Percentiles rank a stretch among this genome's conserved stretches.
Conservation (phyloP, 2,888 invertebrate genomes). For the Rhopalosiphum nymphaeae region DNA sequence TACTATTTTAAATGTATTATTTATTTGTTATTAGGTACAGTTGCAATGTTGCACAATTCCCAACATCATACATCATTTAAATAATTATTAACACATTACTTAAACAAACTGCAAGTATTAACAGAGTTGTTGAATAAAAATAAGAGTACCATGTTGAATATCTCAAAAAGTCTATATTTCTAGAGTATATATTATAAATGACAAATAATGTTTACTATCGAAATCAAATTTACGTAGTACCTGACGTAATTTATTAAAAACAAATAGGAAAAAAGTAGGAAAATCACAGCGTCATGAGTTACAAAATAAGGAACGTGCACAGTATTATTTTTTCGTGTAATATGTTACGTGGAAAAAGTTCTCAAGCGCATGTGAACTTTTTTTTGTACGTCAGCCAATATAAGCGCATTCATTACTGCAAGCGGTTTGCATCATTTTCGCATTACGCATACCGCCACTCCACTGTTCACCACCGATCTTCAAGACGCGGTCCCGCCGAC, state of each 20-base stretch:
- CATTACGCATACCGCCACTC: neutral
- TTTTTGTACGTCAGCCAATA: neutral
- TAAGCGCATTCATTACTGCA: neutral
- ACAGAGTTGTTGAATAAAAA: neutral
- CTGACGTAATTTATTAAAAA: neutral
- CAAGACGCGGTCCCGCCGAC: neutral
- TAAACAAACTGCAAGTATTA: neutral
- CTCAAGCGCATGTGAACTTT: slow-evolving; percentile 38
- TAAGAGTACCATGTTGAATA: too few relatives aligned
- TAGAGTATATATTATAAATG: neutral
- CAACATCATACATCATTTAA: neutral
- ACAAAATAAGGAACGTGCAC: neutral
- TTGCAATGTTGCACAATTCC: neutral
- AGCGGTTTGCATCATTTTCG: slow-evolving; percentile 3
- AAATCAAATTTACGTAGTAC: neutral
- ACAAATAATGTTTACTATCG: neutral
- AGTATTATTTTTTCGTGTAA: neutral
- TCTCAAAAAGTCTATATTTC: too few relatives aligned
- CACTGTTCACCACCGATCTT: neutral
- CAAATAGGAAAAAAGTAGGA: neutral
- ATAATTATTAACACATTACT: neutral
- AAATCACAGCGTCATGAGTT: neutral
- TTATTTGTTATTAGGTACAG: neutral
- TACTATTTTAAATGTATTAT: neutral
- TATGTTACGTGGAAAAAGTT: slow-evolving; percentile 26